These are phyloP conservation scores for Ichneumon xanthorius DNA, from an alignment of 2,888 invertebrate genomes.

Conservation along the genomic window DNA sequence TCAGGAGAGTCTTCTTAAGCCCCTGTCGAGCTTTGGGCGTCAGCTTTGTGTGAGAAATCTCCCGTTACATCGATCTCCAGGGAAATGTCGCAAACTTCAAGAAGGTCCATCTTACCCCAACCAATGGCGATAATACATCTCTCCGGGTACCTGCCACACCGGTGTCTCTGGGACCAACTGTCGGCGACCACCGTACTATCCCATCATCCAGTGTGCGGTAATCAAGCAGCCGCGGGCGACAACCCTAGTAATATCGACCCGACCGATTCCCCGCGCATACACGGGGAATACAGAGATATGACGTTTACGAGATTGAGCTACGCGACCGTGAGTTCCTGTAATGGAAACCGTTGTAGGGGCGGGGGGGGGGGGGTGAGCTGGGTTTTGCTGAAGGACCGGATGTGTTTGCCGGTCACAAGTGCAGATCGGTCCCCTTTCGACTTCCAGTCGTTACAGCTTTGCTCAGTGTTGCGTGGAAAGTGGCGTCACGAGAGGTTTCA, in stretches of 20 bases:
- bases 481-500: constrained; percentile 35
- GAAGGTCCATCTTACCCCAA: neutral
- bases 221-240: constrained; percentile 36
- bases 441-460: constrained; percentile 45
- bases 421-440: constrained; percentile 1
- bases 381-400: constrained; percentile 9
- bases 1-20: neutral
- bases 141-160: neutral
- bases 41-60: neutral
- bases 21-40: neutral
- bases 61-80: neutral
- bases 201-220: constrained; percentile 12
- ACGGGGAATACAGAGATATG: constrained; percentile 33
- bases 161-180: neutral
- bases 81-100: neutral
- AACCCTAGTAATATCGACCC: constrained; percentile 33
- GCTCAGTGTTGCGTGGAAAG: constrained; percentile 47
- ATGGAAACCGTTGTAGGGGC: neutral
- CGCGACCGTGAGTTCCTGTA: constrained; percentile 18
- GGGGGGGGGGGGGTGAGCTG: neutral
- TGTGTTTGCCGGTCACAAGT: constrained; percentile 29
- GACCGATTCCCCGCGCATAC: neutral
- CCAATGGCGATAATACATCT: constrained; percentile 13
- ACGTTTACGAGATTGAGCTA: constrained; percentile 37
- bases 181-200: neutral